A percentile compares a stretch with the other conserved stretches of the same genome.
Evolutionary conservation across 2,797 vertebrate species (phyloP).

Genomic region (Lagorchestes hirsutus): DNA sequence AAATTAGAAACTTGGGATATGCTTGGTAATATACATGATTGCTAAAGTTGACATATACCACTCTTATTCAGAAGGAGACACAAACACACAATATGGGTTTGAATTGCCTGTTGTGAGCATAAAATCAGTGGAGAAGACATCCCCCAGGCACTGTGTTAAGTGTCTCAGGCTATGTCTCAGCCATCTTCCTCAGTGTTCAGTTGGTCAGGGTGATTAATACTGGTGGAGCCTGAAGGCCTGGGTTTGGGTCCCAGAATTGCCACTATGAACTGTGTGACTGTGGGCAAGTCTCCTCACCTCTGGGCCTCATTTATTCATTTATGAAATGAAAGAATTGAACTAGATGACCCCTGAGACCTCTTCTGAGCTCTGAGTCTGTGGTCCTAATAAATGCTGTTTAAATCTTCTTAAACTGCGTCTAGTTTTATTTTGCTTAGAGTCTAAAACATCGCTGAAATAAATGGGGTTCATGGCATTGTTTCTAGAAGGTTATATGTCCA

Average conservation of each 20-base stretch:
- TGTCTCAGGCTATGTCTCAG: conserved; percentile 51
- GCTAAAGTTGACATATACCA: conserved; percentile 47
- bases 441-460: conserved; percentile 56
- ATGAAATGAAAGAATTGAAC: neutral
- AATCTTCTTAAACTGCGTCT: conserved; percentile 48
- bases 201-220: conserved; percentile 51
- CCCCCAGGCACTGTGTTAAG: conserved; percentile 48
- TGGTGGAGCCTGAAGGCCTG: neutral
- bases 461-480: conserved; percentile 46
- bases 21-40: conserved; percentile 61
- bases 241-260: neutral
- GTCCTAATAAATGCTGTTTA: conserved; percentile 59
- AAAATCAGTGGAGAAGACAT: neutral
- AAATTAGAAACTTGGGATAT: conserved; percentile 59
- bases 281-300: neutral
- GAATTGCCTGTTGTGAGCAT: conserved; percentile 36
- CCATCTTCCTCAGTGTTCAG: conserved; percentile 39
- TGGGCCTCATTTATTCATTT: neutral
- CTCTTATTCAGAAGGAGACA: conserved; percentile 33
- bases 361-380: neutral
- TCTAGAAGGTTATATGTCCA: conserved; percentile 40
- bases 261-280: neutral
- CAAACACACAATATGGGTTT: conserved; percentile 49
- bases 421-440: conserved; percentile 16
- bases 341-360: neutral